phyloP scores from a whole-genome alignment of 2,888 invertebrate species.

The Oxycera nigricornis region DNA sequence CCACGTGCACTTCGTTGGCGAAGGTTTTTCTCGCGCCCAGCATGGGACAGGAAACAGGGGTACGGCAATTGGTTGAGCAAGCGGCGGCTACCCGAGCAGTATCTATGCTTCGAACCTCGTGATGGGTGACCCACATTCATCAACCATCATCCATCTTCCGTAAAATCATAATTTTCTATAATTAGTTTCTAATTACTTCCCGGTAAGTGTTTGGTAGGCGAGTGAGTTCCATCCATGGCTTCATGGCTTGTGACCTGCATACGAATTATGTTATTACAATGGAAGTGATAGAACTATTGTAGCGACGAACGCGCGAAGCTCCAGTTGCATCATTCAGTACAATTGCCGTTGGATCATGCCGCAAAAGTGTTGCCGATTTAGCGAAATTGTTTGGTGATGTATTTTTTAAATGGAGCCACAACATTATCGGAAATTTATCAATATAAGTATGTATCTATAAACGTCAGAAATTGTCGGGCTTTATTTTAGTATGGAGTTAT shows the following conservation, averaged over 20 bases:
- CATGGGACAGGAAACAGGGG: background rate
- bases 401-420: too few species aligned
- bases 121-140: background rate
- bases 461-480: too few species aligned
- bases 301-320: background rate
- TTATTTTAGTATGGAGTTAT: too few species aligned
- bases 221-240: background rate
- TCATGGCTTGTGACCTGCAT: constrained; percentile 1
- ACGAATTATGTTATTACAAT: background rate
- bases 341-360: background rate
- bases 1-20: background rate
- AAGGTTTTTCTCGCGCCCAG: background rate
- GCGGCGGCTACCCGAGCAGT: background rate
- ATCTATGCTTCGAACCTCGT: background rate
- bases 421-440: too few species aligned
- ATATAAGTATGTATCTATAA: too few species aligned
- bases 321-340: constrained; percentile 1
- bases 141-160: background rate
- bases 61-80: background rate
- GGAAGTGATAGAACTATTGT: background rate
- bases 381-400: background rate
- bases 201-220: background rate
- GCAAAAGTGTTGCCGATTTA: background rate
- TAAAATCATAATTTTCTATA: background rate
- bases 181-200: constrained; percentile 7